Conservation (phyloP, 2,113 vertebrate genomes). For the Rhizomys pruinosus region DNA sequence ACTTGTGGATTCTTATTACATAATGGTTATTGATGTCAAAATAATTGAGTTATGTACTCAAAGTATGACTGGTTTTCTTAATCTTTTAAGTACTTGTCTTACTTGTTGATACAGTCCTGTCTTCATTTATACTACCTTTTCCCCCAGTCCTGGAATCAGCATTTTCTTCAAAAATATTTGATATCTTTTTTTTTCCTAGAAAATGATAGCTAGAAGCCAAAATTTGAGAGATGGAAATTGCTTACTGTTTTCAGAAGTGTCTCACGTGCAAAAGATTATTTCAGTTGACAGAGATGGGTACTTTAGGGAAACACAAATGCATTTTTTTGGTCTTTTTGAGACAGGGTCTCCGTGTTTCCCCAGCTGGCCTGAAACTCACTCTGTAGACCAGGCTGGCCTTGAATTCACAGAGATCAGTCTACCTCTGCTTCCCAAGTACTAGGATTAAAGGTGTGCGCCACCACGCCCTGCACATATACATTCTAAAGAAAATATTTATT, state of each 20-base stretch:
- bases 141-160: not conserved
- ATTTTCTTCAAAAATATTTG: not conserved
- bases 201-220: not conserved
- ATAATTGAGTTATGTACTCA: not conserved
- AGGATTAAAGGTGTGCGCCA: too few species aligned
- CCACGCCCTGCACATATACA: not conserved
- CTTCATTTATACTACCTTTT: not conserved
- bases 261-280: not conserved
- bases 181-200: not conserved
- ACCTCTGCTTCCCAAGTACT: too few species aligned
- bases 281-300: not conserved
- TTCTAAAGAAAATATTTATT: not conserved
- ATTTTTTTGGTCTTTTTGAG: too few species aligned
- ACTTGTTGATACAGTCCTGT: not conserved
- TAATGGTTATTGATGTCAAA: constrained; percentile 11
- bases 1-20: not conserved
- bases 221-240: not conserved
- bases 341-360: too few species aligned
- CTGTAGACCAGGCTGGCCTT: too few species aligned
- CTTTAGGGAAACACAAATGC: not conserved
- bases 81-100: not conserved
- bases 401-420: too few species aligned
- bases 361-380: too few species aligned
- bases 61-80: not conserved
- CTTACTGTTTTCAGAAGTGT: not conserved